Evolutionary conservation across 2,797 vertebrate genomes (phyloP), one percentile per base, ranked within the genome.

Genomic region (Strix occidentalis): DNA sequence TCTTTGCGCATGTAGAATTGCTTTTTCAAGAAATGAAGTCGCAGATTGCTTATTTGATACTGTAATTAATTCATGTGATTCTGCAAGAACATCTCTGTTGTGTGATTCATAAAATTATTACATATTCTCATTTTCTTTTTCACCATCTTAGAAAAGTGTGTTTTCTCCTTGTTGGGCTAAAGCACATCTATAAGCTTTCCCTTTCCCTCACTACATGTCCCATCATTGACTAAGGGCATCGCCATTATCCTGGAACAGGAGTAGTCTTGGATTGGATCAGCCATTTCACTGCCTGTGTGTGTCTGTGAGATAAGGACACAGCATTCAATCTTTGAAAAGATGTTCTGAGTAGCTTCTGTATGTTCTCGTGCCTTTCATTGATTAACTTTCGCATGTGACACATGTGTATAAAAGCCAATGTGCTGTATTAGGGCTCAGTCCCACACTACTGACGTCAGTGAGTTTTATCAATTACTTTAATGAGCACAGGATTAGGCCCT

Each of bases 221-320:
- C 68, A 71, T 78, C 71, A 18, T 2, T 78, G 81, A 89, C 64
- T 71, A 35, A 65, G 53, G 83, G 29, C 72, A 81, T 61, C 5
- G 0, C 84, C 68, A 33, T 92, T 94, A 75, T 83, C 53, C 87
- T 65, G 81, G 53, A 95, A 71, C 68, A 75, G 71, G 56, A 84
- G 39, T 33, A 89, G 48, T 69, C 69, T 65, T 84, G 92, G 72
- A 35, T 14, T 84, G 81, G 87, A 93, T 93, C 84, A 83, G 84
- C 68, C 90, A 43, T 96, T 96, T 81, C 82, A 25, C 75, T 70
- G 94, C 68, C 61, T 87, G 84, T 81, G 94, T 96, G 96, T 66
- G 76, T 56, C 94, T 89, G 84, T 29, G 90, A 96, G 95, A 97
- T 97, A 96, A 97, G 92, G 76, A 70, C 83, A 41, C 39, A 24